These are phyloP conservation scores for Cerastis rubricosa DNA, from an alignment of 2,888 invertebrate genomes.

Conservation along the genomic window DNA sequence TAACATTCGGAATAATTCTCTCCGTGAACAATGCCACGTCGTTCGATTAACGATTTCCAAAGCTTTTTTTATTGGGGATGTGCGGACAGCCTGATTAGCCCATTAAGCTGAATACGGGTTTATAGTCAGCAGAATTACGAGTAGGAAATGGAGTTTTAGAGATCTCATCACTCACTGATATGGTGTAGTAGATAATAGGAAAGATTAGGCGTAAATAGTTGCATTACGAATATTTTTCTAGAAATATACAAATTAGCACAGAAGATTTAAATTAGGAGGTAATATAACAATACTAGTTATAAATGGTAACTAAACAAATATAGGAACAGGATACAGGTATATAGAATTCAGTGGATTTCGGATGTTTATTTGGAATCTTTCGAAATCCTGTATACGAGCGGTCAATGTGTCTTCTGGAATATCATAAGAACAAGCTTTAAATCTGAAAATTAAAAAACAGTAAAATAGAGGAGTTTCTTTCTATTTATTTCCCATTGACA, in stretches of 20 bases:
- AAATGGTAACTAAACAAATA: neutral
- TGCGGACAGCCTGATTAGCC: constrained; percentile 55
- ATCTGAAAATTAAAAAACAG: neutral
- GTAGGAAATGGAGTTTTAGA: constrained; percentile 22
- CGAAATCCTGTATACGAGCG: neutral
- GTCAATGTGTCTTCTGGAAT: no score
- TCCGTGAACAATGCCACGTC: constrained; percentile 76
- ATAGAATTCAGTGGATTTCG: neutral
- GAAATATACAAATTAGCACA: neutral
- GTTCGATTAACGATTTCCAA: constrained; percentile 75
- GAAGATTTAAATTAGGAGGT: neutral
- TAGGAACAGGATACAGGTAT: neutral
- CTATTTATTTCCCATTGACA: constrained; percentile 21
- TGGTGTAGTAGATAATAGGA: constrained; percentile 4
- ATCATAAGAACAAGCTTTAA: neutral
- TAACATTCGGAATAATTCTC: constrained; percentile 80
- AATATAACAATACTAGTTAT: neutral
- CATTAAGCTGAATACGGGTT: constrained; percentile 59
- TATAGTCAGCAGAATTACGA: constrained; percentile 72
- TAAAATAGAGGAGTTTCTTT: neutral
- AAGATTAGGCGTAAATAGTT: neutral
- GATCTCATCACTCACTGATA: constrained; percentile 28
- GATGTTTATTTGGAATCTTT: neutral
- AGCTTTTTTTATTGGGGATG: constrained; percentile 58
- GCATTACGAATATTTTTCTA: neutral